Percentiles rank a stretch among this genome's conserved stretches.
These are phyloP conservation scores for Gobionotothen gibberifrons DNA, from an alignment of 2,797 vertebrate genomes.

Conservation along the genomic window DNA sequence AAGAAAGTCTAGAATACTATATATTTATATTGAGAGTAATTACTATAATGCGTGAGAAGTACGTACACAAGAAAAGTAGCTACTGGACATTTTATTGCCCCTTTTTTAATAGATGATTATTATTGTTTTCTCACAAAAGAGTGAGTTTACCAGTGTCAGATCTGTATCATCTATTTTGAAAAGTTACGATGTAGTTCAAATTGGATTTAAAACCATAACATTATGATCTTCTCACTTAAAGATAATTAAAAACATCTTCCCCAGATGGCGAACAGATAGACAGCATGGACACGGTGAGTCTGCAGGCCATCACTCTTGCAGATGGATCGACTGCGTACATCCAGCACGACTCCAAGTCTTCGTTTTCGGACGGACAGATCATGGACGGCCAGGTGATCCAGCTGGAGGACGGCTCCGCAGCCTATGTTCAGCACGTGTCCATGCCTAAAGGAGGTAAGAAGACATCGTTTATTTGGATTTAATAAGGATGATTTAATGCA, in stretches of 20 bases:
- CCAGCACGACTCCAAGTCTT: constrained; percentile 93
- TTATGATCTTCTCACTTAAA: neutral
- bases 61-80: neutral
- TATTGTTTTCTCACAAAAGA: neutral
- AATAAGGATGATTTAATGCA: neutral
- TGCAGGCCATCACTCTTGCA: constrained; percentile 97
- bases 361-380: constrained; percentile 91
- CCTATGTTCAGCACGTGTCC: constrained; percentile 96
- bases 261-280: constrained; percentile 96
- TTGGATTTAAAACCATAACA: neutral
- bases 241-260: constrained; percentile 1
- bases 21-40: neutral
- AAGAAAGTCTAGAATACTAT: neutral
- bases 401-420: constrained; percentile 96
- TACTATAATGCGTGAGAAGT: neutral
- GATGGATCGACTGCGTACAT: constrained; percentile 99
- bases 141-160: neutral
- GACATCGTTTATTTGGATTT: neutral
- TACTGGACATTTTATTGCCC: too few relatives aligned
- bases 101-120: neutral
- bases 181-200: neutral
- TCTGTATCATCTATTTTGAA: neutral
- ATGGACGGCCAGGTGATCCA: constrained; percentile 99
- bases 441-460: constrained; percentile 92
- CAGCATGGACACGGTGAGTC: constrained; percentile 96